Conservation (phyloP, 2,888 invertebrate species). For the Mesorhabditis spiculigera region DNA sequence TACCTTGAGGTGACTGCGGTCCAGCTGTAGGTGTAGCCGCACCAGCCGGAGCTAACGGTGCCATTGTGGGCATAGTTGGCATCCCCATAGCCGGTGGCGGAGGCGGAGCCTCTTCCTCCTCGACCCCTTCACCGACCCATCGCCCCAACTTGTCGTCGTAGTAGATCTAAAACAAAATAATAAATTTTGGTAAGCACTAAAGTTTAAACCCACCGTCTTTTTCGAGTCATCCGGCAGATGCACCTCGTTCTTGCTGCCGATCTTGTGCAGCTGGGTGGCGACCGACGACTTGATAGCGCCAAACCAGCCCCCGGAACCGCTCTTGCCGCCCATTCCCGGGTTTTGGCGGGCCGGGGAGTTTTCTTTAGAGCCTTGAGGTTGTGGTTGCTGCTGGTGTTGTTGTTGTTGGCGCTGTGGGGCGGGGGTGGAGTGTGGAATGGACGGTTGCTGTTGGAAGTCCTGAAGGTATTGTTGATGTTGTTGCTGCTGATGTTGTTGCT, state of each 20-base stretch:
- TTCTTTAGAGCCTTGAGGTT: not conserved
- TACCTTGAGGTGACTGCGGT: no score
- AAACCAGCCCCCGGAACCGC: not conserved
- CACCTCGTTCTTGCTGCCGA: no score
- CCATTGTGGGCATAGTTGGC: not conserved
- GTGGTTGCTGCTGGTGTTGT: not conserved
- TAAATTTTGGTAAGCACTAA: not conserved
- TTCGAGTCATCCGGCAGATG: no score
- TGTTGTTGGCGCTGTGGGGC: not conserved
- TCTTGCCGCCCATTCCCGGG: conserved; percentile 6
- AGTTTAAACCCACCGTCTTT: no score
- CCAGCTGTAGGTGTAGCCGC: not conserved
- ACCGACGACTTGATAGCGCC: no score
- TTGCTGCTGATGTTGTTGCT: not conserved
- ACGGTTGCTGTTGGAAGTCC: not conserved
- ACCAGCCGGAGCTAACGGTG: not conserved
- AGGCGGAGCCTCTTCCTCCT: not conserved
- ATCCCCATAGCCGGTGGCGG: not conserved
- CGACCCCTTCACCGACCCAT: conserved; percentile 3
- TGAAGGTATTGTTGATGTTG: conserved; percentile 6
- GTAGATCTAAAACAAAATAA: not conserved
- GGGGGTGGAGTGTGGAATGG: not conserved
- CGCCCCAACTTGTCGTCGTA: not conserved
- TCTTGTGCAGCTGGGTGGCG: no score
- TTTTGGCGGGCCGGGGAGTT: not conserved